These are phyloP conservation scores for Agrotis exclamationis DNA, from an alignment of 2,888 invertebrate genomes.

Conservation along the genomic window DNA sequence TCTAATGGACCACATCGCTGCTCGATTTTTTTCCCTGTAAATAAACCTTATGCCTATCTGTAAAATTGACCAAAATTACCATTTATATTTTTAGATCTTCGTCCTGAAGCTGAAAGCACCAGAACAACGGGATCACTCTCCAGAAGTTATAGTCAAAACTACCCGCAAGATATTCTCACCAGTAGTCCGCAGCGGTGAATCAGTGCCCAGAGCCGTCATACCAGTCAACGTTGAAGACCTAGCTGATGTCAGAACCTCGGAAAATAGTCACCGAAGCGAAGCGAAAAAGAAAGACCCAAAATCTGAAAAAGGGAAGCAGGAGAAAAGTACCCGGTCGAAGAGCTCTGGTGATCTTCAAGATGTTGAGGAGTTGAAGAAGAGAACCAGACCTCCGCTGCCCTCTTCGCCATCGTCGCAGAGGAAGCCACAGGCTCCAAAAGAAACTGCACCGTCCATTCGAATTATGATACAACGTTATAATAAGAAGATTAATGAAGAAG, in stretches of 20 bases:
- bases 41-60: too few relatives aligned
- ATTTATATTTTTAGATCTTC: conserved; percentile 76
- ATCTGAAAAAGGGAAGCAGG: conserved; percentile 69
- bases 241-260: conserved; percentile 79
- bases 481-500: conserved; percentile 92
- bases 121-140: conserved; percentile 82
- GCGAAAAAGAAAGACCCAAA: conserved; percentile 69
- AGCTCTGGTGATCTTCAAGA: conserved; percentile 84
- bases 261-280: conserved; percentile 68
- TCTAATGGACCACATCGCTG: too few relatives aligned
- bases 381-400: conserved; percentile 90
- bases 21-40: too few relatives aligned
- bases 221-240: conserved; percentile 83
- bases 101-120: conserved; percentile 86
- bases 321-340: conserved; percentile 73
- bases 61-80: too few relatives aligned
- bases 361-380: conserved; percentile 79
- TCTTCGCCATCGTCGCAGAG: conserved; percentile 92
- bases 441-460: conserved; percentile 93
- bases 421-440: conserved; percentile 89
- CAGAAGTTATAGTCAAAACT: conserved; percentile 95
- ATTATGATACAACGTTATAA: conserved; percentile 94
- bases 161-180: conserved; percentile 95
- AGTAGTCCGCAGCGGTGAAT: conserved; percentile 91
- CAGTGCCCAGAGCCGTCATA: conserved; percentile 89